These are phyloP conservation scores for Habrosyne pyritoides DNA, from an alignment of 2,888 invertebrate genomes.

Conservation along the genomic window DNA sequence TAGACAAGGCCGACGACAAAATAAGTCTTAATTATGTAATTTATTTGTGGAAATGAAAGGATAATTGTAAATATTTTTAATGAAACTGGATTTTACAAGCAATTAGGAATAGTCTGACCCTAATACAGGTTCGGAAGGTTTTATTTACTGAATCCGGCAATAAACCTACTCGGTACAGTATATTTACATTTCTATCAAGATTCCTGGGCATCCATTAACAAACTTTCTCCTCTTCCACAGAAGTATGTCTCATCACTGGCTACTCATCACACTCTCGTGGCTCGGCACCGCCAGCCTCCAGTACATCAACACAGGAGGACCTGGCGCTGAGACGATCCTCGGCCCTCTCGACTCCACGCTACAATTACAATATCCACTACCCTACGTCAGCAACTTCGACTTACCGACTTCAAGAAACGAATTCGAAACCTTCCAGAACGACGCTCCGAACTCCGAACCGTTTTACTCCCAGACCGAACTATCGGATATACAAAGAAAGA, in stretches of 20 bases:
- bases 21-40: no score
- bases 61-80: no score
- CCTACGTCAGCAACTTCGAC: slow-evolving; percentile 54
- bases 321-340: slow-evolving; percentile 43
- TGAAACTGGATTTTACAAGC: no score
- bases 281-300: slow-evolving; percentile 67
- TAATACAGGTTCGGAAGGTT: no score
- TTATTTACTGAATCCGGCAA: no score
- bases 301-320: slow-evolving; percentile 60
- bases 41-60: no score
- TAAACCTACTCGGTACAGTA: no score
- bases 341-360: slow-evolving; percentile 47
- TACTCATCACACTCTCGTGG: slow-evolving; percentile 66
- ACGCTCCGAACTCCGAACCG: slow-evolving; percentile 24
- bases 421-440: slow-evolving; percentile 37
- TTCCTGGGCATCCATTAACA: no score
- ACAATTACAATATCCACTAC: slow-evolving; percentile 49
- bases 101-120: no score
- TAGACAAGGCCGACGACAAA: no score
- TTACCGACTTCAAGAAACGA: slow-evolving; percentile 39
- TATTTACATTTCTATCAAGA: no score
- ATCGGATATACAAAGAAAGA: slow-evolving; percentile 35
- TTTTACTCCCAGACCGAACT: slow-evolving; percentile 34
- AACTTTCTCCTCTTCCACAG: slow-evolving; percentile 48
- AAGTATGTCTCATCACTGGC: slow-evolving; percentile 70